Evolutionary conservation across 2,888 invertebrate genomes (phyloP).

Genomic region (Aromia moschata): DNA sequence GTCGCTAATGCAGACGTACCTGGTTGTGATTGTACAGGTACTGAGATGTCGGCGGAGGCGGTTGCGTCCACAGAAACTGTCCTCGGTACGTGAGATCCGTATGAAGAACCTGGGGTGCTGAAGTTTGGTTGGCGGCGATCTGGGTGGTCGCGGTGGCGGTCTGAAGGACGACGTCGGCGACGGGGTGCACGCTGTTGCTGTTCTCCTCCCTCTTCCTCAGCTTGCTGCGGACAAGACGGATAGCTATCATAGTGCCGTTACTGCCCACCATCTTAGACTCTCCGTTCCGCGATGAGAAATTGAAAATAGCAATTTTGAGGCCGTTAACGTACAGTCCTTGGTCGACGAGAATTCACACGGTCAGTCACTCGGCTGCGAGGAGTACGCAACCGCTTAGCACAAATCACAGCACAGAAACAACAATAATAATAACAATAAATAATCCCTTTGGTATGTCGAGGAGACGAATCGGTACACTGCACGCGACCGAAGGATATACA

Average conservation of each 20-base stretch:
- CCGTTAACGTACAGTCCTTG: slow-evolving; percentile 41
- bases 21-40: slow-evolving; percentile 82
- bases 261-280: slow-evolving; percentile 79
- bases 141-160: slow-evolving; percentile 62
- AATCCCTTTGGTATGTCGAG: slow-evolving; percentile 38
- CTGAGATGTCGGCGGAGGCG: slow-evolving; percentile 75
- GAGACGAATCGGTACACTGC: slow-evolving; percentile 24
- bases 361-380: slow-evolving; percentile 16
- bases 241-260: slow-evolving; percentile 87
- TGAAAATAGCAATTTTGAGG: slow-evolving; percentile 62
- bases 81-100: slow-evolving; percentile 73
- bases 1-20: slow-evolving; percentile 76
- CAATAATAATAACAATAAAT: too few species aligned
- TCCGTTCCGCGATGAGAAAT: slow-evolving; percentile 52
- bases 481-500: slow-evolving; percentile 14
- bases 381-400: slow-evolving; percentile 11
- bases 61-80: slow-evolving; percentile 85
- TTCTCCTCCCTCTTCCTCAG: slow-evolving; percentile 86
- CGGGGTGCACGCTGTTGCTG: slow-evolving; percentile 74
- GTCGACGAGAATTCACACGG: slow-evolving; percentile 5
- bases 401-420: slow-evolving; percentile 35
- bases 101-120: slow-evolving; percentile 57
- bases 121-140: slow-evolving; percentile 48
- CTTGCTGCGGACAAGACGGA: slow-evolving; percentile 92
- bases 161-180: slow-evolving; percentile 66